A percentile compares a stretch with the other conserved stretches of the same genome.
phyloP scores from a whole-genome alignment of 2,888 invertebrate species.

The Lasioglossum villosulum region DNA sequence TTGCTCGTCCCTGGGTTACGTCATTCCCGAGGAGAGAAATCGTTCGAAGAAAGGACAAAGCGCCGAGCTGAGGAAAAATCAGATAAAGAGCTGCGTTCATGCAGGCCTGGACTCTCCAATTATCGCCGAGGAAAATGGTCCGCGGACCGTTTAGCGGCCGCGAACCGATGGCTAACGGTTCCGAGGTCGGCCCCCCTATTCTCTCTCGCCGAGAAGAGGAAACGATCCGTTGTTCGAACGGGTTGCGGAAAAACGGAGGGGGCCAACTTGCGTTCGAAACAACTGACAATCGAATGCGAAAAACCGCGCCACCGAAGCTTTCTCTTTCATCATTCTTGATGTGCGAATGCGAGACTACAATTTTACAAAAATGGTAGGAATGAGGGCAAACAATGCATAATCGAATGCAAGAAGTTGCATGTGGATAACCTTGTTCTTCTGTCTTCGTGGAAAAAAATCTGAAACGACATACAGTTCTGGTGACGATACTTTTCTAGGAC shows the following conservation, averaged over 20 bases:
- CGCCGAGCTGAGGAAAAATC: background rate
- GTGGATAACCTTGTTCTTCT: background rate
- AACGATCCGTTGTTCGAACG: conserved; percentile 59
- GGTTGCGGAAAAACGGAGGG: conserved; percentile 34
- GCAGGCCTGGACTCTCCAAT: conserved; percentile 32
- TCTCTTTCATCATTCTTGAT: background rate
- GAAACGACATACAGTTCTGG: background rate
- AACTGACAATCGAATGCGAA: background rate
- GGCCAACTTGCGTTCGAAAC: background rate
- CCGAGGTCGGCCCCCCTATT: conserved; percentile 39
- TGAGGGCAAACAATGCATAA: background rate
- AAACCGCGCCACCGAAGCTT: background rate
- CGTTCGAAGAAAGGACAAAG: conserved; percentile 10
- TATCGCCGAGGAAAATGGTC: conserved; percentile 44
- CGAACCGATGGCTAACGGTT: conserved; percentile 59
- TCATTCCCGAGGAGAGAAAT: conserved; percentile 12
- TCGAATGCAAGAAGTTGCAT: background rate
- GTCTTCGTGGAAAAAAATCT: background rate
- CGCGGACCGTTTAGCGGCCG: conserved; percentile 27
- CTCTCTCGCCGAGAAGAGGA: conserved; percentile 55
- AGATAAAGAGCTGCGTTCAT: conserved; percentile 21
- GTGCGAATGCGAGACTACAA: background rate
- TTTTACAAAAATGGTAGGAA: background rate
- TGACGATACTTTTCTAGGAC: background rate
- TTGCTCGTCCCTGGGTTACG: background rate